Evolutionary conservation across 1,140 invertebrate genomes (phyloP).

Genomic region (Schlechtendalia chinensis): DNA sequence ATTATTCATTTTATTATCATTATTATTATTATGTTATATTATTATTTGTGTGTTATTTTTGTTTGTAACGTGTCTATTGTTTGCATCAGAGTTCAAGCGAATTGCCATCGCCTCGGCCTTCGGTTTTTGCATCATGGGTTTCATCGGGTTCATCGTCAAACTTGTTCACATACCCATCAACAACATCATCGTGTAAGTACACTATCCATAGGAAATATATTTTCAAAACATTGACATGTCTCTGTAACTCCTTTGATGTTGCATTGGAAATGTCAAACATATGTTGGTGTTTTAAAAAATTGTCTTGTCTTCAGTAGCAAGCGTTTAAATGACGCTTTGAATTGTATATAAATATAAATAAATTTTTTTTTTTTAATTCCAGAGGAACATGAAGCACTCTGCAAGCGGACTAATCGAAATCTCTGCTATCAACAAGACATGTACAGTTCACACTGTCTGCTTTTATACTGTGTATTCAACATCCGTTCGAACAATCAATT

Average conservation of each 20-base stretch:
- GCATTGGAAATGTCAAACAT: too few relatives aligned
- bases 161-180: constrained; percentile 99
- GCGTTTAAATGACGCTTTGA: too few relatives aligned
- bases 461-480: constrained; percentile 27
- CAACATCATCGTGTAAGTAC: constrained; percentile 93
- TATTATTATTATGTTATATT: too few relatives aligned
- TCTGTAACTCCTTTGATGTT: too few relatives aligned
- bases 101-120: constrained; percentile 99
- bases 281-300: too few relatives aligned
- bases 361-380: constrained; percentile 16
- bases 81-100: constrained; percentile 99
- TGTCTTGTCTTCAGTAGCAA: too few relatives aligned
- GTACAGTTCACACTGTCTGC: constrained; percentile 1
- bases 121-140: constrained; percentile 99
- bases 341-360: too few relatives aligned
- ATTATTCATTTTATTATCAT: too few relatives aligned
- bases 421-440: not conserved
- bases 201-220: too few relatives aligned
- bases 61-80: too few relatives aligned
- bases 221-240: too few relatives aligned
- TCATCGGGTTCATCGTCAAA: constrained; percentile 99
- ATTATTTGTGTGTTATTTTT: constrained; percentile 52
- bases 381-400: constrained; percentile 40
- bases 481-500: constrained; percentile 20
- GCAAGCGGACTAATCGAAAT: not conserved